Conservation (phyloP, 2,797 vertebrate genomes). For the Helicolenus hilgendorfi region DNA sequence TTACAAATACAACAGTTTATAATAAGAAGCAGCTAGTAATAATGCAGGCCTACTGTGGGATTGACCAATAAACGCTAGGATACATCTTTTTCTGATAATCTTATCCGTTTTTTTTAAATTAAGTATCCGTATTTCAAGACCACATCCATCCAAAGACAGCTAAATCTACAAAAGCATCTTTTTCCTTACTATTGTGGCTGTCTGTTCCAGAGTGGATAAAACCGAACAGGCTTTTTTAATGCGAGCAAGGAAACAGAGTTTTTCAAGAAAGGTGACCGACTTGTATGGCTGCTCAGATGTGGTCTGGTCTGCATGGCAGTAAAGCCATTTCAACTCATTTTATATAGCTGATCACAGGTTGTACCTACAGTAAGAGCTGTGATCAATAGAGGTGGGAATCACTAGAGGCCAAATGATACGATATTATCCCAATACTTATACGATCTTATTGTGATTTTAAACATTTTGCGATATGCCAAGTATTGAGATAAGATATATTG, state of each 20-base stretch:
- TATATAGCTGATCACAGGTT: background rate
- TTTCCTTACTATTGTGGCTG: background rate
- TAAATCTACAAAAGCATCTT: background rate
- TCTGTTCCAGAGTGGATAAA: background rate
- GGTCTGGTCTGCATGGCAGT: background rate
- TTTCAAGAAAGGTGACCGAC: background rate
- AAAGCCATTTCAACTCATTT: background rate
- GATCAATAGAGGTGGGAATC: too few relatives aligned
- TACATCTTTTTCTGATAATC: background rate
- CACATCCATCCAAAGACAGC: background rate
- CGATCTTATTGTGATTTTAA: too few relatives aligned
- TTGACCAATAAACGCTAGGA: background rate
- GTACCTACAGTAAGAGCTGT: background rate
- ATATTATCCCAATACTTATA: too few relatives aligned
- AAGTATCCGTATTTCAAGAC: background rate
- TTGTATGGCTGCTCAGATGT: background rate
- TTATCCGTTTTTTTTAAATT: background rate
- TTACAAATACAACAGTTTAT: background rate
- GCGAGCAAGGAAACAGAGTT: background rate
- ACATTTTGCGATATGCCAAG: too few relatives aligned
- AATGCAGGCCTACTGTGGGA: background rate
- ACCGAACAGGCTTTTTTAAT: background rate
- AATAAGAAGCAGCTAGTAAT: background rate
- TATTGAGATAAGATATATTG: too few relatives aligned
- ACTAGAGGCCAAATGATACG: too few relatives aligned